Conservation (phyloP, 64 coral and sea anemone species). For the Actinia equina region DNA sequence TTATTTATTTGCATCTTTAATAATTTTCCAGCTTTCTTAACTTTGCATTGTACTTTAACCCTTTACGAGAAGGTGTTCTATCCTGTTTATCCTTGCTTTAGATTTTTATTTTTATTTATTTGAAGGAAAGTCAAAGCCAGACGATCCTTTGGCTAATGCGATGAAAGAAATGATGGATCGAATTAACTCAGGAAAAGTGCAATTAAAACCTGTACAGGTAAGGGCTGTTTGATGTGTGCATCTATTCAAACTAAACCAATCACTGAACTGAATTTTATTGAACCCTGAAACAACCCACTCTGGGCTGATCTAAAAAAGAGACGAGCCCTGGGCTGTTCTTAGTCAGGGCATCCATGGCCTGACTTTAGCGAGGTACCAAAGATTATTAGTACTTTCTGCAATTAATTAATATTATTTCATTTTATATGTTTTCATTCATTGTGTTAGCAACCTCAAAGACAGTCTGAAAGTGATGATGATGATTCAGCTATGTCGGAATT, state of each 20-base stretch:
- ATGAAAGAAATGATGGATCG: conserved; percentile 66
- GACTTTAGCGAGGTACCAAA: no score
- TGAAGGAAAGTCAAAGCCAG: background rate
- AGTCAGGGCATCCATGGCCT: background rate
- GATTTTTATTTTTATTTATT: background rate
- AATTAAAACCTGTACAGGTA: conserved; percentile 21
- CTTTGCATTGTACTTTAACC: no score
- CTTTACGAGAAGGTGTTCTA: no score
- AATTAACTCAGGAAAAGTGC: conserved; percentile 53
- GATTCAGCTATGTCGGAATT: conserved; percentile 51
- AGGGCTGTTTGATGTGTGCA: background rate
- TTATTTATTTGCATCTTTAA: no score
- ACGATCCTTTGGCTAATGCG: conserved; percentile 55
- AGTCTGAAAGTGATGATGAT: background rate
- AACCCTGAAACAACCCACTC: no score
- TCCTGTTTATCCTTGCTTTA: no score
- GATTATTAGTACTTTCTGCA: no score
- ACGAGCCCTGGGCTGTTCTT: background rate
- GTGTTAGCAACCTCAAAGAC: background rate
- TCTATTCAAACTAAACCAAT: no score
- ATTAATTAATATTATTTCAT: no score
- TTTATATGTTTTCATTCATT: background rate
- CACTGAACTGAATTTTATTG: no score
- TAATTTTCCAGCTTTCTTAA: no score
- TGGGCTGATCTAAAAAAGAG: no score